Conservation (phyloP, 1,140 invertebrate species). For the Neodiprion lecontei region DNA sequence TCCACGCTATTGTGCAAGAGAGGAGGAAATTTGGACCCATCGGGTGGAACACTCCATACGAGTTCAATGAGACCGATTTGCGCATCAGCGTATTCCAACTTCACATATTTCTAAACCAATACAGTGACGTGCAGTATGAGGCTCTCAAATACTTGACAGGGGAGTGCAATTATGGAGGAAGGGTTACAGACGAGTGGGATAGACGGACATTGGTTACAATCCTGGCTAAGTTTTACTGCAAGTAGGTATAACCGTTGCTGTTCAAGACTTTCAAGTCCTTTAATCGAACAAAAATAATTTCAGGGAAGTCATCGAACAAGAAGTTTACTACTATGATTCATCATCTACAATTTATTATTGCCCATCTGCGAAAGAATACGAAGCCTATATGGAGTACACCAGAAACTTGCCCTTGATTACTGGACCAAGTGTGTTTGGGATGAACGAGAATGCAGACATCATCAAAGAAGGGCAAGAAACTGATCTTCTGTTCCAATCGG, state of each 20-base stretch:
- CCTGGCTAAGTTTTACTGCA: constrained; percentile 81
- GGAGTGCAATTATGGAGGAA: constrained; percentile 96
- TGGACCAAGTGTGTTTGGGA: constrained; percentile 87
- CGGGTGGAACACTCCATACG: constrained; percentile 95
- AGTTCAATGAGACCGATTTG: constrained; percentile 95
- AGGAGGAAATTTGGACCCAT: constrained; percentile 90
- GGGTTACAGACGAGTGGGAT: constrained; percentile 96
- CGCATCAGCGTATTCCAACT: constrained; percentile 88
- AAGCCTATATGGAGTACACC: constrained; percentile 80
- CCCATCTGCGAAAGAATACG: constrained; percentile 77
- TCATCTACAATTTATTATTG: constrained; percentile 71
- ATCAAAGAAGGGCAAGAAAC: constrained; percentile 93
- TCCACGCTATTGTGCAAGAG: constrained; percentile 93
- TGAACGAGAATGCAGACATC: constrained; percentile 94
- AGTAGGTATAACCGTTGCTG: constrained; percentile 45
- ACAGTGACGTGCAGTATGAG: constrained; percentile 85
- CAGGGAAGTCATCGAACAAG: constrained; percentile 43
- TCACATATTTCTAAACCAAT: constrained; percentile 88
- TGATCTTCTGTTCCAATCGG: constrained; percentile 77
- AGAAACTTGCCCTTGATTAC: constrained; percentile 80
- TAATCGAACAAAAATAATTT: constrained; percentile 12
- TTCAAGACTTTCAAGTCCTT: constrained; percentile 25
- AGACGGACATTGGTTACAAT: constrained; percentile 85
- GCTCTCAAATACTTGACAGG: constrained; percentile 90
- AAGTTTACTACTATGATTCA: constrained; percentile 56